These are phyloP conservation scores for Poeciliopsis presidionis DNA, from an alignment of 2,797 vertebrate genomes.

Conservation along the genomic window DNA sequence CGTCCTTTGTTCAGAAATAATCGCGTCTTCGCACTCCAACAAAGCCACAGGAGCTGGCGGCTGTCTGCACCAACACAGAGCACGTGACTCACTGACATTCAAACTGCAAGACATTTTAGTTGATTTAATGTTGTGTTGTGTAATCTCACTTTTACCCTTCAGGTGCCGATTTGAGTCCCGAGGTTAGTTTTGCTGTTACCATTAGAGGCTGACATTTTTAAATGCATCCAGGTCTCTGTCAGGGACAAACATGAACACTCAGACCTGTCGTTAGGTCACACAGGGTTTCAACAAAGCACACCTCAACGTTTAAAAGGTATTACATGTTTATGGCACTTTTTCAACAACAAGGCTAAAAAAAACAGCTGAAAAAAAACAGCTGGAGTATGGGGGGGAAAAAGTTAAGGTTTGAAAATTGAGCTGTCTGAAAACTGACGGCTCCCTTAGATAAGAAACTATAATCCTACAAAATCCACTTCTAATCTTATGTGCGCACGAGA, in stretches of 20 bases:
- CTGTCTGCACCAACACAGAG: constrained; percentile 28
- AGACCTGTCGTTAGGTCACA: constrained; percentile 33
- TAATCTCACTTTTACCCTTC: constrained; percentile 44
- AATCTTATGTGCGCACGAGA: background rate
- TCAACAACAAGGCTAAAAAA: background rate
- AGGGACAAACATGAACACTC: constrained; percentile 14
- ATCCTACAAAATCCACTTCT: background rate
- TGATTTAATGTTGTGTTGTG: constrained; percentile 61
- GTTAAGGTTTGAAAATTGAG: background rate
- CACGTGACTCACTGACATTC: constrained; percentile 50
- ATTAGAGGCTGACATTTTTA: constrained; percentile 61
- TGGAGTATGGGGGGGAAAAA: background rate
- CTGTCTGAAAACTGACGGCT: background rate
- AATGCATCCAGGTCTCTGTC: constrained; percentile 50
- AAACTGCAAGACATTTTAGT: constrained; percentile 52
- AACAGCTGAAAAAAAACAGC: constrained; percentile 15
- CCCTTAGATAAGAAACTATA: background rate
- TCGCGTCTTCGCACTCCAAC: constrained; percentile 39
- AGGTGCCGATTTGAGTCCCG: constrained; percentile 56
- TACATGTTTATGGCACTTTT: constrained; percentile 7
- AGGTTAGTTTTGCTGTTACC: constrained; percentile 57
- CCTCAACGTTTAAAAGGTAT: constrained; percentile 8
- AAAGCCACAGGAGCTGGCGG: constrained; percentile 41
- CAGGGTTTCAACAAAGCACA: constrained; percentile 30
- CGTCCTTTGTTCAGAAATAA: constrained; percentile 13